Percentiles rank a stretch among this genome's conserved stretches.
Evolutionary conservation across 2,797 vertebrate genomes (phyloP).

Genomic region (Enteromius paludinosus): DNA sequence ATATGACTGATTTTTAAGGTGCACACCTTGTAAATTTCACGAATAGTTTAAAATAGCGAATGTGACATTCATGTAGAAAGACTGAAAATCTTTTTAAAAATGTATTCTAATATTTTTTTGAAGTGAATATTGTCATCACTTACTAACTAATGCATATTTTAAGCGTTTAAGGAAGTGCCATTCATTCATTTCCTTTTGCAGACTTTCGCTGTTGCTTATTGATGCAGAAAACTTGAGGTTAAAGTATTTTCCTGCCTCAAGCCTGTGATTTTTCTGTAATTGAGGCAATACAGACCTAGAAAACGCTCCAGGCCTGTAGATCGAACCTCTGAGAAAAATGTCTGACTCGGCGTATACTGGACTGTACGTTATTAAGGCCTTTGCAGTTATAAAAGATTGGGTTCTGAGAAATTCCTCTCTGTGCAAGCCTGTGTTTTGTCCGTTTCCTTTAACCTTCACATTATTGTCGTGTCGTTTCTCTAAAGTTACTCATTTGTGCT

Average conservation of each 20-base stretch:
- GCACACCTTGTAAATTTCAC: neutral
- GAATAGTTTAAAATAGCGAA: neutral
- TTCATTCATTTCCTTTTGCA: neutral
- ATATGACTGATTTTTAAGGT: neutral
- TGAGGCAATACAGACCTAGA: neutral
- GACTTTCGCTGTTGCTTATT: neutral
- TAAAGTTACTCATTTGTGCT: slow-evolving; percentile 34
- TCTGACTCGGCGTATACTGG: slow-evolving; percentile 4
- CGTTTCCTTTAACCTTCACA: slow-evolving; percentile 49
- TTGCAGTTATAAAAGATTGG: slow-evolving; percentile 30
- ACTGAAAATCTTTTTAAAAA: neutral
- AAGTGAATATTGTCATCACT: no score
- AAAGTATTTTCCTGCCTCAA: neutral
- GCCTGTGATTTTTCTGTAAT: neutral
- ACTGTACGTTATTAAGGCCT: slow-evolving; percentile 27
- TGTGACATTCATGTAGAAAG: neutral
- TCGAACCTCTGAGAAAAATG: slow-evolving; percentile 20
- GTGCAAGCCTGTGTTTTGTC: slow-evolving; percentile 29
- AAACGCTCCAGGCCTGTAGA: neutral
- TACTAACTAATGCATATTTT: neutral
- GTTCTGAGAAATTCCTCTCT: slow-evolving; percentile 31
- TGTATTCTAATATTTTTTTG: neutral
- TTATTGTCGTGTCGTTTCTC: slow-evolving; percentile 38
- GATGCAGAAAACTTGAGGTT: neutral
- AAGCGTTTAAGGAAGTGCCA: neutral